phyloP scores from a whole-genome alignment of 2,797 vertebrate species.

The Anguilla marmorata region DNA sequence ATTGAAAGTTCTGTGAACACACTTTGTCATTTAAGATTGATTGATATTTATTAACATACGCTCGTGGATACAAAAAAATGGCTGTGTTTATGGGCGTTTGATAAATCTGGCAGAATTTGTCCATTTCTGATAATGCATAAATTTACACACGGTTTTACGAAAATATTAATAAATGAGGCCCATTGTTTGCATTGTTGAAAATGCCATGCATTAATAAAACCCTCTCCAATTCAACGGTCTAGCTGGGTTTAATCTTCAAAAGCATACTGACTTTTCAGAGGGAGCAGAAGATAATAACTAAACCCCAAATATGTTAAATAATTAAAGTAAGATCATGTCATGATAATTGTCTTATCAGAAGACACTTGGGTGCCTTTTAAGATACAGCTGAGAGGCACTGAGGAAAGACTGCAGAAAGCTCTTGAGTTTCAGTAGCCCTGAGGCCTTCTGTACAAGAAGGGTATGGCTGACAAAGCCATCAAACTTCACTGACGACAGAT shows the following conservation, averaged over 20 bases:
- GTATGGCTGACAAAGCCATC: conserved; percentile 45
- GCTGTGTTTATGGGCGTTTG: no score
- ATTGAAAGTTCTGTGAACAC: no score
- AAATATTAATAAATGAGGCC: neutral
- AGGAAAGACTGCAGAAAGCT: neutral
- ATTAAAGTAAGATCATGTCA: neutral
- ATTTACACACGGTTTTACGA: no score
- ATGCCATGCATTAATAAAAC: neutral
- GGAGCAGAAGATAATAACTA: neutral
- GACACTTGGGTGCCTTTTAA: neutral
- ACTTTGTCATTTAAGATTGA: no score
- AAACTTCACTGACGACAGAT: conserved; percentile 64
- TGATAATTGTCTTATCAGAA: neutral
- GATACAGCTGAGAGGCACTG: neutral
- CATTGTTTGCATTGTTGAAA: neutral
- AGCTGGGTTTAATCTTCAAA: neutral
- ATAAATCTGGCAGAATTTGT: no score
- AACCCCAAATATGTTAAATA: neutral
- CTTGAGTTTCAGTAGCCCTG: neutral
- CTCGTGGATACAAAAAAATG: no score
- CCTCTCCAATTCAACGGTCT: neutral
- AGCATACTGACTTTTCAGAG: neutral
- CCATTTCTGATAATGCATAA: no score
- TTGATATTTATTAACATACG: no score
- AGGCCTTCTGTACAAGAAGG: conserved; percentile 25